Percentiles rank a stretch among this genome's conserved stretches.
phyloP scores from a whole-genome alignment of 2,113 vertebrate genomes.

The Anolis sagrei region DNA sequence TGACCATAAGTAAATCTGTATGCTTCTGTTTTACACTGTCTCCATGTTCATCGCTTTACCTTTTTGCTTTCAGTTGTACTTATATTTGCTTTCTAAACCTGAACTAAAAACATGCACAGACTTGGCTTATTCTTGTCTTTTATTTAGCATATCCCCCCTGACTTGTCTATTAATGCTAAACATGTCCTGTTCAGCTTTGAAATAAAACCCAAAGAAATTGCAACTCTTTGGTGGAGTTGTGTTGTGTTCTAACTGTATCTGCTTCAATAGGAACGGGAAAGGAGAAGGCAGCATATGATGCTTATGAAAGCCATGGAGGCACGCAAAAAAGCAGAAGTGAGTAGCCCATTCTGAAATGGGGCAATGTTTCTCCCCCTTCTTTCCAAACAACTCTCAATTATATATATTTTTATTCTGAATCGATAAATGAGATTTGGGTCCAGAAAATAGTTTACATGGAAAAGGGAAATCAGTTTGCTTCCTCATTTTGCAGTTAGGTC shows the following conservation, averaged over 20 bases:
- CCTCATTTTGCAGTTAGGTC: conserved; percentile 1
- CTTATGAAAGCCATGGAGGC: conserved; percentile 95
- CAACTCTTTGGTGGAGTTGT: conserved; percentile 49
- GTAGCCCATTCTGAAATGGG: conserved; percentile 50
- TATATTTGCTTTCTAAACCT: conserved; percentile 86
- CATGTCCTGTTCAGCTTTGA: conserved; percentile 74
- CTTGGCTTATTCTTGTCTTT: conserved; percentile 81
- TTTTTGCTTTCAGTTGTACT: conserved; percentile 85
- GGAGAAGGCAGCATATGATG: conserved; percentile 93
- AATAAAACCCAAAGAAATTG: conserved; percentile 44
- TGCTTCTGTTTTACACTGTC: conserved; percentile 86
- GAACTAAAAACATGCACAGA: conserved; percentile 85
- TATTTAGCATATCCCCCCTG: conserved; percentile 84
- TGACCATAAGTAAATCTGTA: conserved; percentile 85
- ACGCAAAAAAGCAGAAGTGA: conserved; percentile 93
- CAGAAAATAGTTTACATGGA: conserved; percentile 1
- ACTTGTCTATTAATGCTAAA: conserved; percentile 83
- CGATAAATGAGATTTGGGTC: conserved; percentile 25
- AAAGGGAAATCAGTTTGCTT: neutral
- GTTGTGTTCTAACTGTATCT: conserved; percentile 76
- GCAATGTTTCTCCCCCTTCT: neutral
- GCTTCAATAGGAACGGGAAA: conserved; percentile 88
- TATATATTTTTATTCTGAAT: neutral
- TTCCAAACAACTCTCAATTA: neutral
- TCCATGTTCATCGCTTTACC: conserved; percentile 88